Conservation (phyloP, 2,797 vertebrate genomes). For the Garrulus glandarius region DNA sequence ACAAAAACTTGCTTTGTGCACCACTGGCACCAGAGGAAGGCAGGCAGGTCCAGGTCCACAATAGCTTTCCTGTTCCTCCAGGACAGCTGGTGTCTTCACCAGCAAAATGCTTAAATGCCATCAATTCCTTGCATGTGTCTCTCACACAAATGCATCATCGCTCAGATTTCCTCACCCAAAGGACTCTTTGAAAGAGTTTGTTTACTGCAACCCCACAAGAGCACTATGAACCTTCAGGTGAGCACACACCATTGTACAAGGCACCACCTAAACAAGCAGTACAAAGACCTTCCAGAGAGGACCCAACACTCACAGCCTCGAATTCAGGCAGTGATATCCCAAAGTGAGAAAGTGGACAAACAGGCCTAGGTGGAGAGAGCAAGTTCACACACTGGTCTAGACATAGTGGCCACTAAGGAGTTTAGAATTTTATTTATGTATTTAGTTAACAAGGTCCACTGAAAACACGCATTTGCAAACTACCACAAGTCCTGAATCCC, state of each 20-base stretch:
- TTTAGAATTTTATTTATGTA: not conserved
- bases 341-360: not conserved
- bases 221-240: not conserved
- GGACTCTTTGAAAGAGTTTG: not conserved
- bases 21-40: not conserved
- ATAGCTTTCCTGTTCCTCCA: not conserved
- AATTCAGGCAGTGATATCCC: not conserved
- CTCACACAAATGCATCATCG: not conserved
- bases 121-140: not conserved
- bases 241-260: not conserved
- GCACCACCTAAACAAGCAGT: not conserved
- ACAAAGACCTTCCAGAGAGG: not conserved
- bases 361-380: not conserved
- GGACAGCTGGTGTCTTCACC: not conserved
- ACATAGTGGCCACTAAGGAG: not conserved
- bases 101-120: not conserved
- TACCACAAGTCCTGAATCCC: not conserved
- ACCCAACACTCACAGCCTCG: not conserved
- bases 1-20: not conserved
- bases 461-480: not conserved
- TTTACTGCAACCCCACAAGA: not conserved
- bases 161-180: not conserved
- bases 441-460: not conserved
- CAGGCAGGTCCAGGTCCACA: not conserved
- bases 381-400: not conserved